These are phyloP conservation scores for Conger conger DNA, from an alignment of 2,113 vertebrate species.

Conservation along the genomic window DNA sequence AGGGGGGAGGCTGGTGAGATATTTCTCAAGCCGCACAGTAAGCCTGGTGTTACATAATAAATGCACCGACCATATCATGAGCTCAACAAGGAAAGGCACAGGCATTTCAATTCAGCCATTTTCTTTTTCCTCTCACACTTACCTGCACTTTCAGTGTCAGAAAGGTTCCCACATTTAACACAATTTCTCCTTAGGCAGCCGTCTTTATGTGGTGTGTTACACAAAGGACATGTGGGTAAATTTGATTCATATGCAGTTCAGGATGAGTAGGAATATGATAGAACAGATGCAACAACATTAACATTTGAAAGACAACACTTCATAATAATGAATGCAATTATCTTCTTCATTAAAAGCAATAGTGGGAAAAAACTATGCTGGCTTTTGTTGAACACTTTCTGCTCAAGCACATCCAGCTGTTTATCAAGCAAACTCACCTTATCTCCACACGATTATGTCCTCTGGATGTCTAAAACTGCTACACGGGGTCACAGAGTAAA, in stretches of 20 bases:
- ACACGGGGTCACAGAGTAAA: background rate
- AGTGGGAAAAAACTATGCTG: background rate
- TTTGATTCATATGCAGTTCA: background rate
- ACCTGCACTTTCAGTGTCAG: background rate
- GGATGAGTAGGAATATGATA: background rate
- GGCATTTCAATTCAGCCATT: background rate
- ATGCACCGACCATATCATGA: slow-evolving; percentile 18
- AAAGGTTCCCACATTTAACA: slow-evolving; percentile 9
- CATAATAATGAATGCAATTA: background rate
- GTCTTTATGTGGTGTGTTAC: background rate
- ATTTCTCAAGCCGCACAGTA: slow-evolving; percentile 26
- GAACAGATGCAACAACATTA: background rate
- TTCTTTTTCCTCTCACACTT: background rate
- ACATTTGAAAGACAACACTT: background rate
- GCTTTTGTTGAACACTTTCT: background rate
- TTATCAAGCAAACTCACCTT: background rate
- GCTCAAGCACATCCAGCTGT: background rate
- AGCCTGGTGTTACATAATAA: slow-evolving; percentile 23
- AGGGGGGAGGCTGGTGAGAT: slow-evolving; percentile 19
- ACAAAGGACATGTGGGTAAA: background rate
- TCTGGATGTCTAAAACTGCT: background rate
- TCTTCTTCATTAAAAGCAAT: background rate
- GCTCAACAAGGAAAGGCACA: slow-evolving; percentile 18
- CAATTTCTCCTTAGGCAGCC: background rate
- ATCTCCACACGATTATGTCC: slow-evolving; percentile 14